Evolutionary conservation across 2,888 invertebrate species (phyloP), one percentile per base, ranked within the genome.

Genomic region (Aspidapion aeneum): DNA sequence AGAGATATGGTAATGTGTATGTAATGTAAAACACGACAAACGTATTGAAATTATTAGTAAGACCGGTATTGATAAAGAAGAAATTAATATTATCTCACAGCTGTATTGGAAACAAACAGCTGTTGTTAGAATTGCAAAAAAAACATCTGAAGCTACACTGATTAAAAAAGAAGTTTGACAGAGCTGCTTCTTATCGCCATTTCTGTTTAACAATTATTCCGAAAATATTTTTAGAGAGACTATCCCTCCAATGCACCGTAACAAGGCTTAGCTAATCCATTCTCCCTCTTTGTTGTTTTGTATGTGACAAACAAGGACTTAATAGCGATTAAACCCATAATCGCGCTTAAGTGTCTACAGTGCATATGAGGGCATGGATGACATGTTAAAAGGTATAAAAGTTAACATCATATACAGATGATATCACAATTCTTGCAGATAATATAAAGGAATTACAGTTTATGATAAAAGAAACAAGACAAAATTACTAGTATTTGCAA

Each of bases 1-100:
- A 58, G 22, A 49, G 58, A 58, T 49, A 58, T 58, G 58, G n/a
- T n/a, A n/a, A n/a, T n/a, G n/a, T n/a, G n/a, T n/a, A 57, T n/a
- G 7, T n/a, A 9, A 51, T 19, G 58, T 58, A 16, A 58, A 58
- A 9, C 58, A 58, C 48, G 20, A 60, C 7, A 60, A 60, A 58
- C 5, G 60, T 16, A 58, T 60, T 3, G 60, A 60, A 19, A 58
- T 60, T n/a, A 9, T 60, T 16, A n/a, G 9, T 16, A 20, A 7
- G 19, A 60, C 60, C 20, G 57, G 60, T 16, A 56, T 57, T 21
- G 56, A 60, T 20, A 21, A 21, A 16, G 21, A 48, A 60, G 57
- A 57, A 12, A 55, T 60, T 18, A 22, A 3, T 9, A 16, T 58
- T 16, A 58, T 58, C 9, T 16, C 58, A 48, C 17, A 58, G 5